Evolutionary conservation across 2,888 invertebrate genomes (phyloP).

Genomic region (Phania funesta): DNA sequence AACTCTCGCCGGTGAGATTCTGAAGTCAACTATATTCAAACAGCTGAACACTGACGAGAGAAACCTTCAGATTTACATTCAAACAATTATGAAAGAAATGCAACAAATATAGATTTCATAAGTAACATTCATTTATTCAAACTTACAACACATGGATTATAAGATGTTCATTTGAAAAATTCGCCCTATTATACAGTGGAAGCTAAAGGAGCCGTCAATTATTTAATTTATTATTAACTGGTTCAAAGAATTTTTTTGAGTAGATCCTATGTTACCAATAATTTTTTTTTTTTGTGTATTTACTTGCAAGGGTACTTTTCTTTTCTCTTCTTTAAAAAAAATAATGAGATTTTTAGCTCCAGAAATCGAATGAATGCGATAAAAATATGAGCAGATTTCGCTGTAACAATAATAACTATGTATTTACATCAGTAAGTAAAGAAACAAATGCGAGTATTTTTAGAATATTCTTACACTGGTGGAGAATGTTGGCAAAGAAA

Average conservation of each 20-base stretch:
- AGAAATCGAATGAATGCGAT: background rate
- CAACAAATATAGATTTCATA: conserved; percentile 41
- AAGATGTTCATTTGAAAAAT: background rate
- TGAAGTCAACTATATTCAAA: conserved; percentile 30
- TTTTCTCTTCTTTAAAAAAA: too few relatives aligned
- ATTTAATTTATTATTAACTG: too few relatives aligned
- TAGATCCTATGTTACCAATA: too few relatives aligned
- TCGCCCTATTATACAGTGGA: background rate
- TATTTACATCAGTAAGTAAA: background rate
- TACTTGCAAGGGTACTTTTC: too few relatives aligned
- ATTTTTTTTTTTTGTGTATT: too few relatives aligned
- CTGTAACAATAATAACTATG: background rate
- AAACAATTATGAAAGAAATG: conserved; percentile 41
- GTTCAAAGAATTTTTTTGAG: too few relatives aligned
- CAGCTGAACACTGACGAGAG: conserved; percentile 11
- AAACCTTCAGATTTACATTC: conserved; percentile 7
- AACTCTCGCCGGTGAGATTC: conserved; percentile 26
- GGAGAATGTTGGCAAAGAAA: conserved; percentile 3
- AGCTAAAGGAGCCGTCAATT: background rate
- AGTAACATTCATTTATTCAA: background rate
- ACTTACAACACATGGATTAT: background rate
- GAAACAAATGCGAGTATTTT: conserved; percentile 9
- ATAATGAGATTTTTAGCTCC: too few relatives aligned
- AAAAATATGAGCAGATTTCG: background rate
- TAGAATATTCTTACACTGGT: background rate